Evolutionary conservation across 2,888 invertebrate genomes (phyloP).

Genomic region (Isotomurus palustris): DNA sequence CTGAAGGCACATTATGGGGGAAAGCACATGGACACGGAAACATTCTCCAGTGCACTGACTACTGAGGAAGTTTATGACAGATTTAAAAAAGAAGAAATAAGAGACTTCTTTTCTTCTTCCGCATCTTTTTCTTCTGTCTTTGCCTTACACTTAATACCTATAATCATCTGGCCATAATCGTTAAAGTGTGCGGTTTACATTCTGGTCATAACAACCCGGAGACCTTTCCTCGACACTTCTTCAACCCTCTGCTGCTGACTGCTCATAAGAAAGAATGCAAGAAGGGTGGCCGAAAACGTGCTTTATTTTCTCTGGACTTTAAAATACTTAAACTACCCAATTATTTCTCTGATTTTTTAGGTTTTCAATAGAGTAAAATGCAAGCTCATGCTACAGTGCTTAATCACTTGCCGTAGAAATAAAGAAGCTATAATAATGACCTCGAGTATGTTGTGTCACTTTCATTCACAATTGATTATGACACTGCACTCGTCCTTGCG

Average conservation of each 20-base stretch:
- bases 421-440: conserved; percentile 1
- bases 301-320: conserved; percentile 1
- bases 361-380: too few species aligned
- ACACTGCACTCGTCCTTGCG: too few species aligned
- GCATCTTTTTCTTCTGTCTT: conserved; percentile 17
- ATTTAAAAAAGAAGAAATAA: conserved; percentile 14
- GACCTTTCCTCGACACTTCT: neutral
- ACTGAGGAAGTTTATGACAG: conserved; percentile 17
- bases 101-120: conserved; percentile 24
- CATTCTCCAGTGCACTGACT: neutral
- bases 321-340: conserved; percentile 2
- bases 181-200: conserved; percentile 40
- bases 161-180: conserved; percentile 30
- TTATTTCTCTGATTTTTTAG: neutral
- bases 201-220: conserved; percentile 14
- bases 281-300: conserved; percentile 2
- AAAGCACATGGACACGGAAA: conserved; percentile 32
- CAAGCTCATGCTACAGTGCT: conserved; percentile 26
- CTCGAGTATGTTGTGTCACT: conserved; percentile 34
- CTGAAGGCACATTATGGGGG: too few species aligned
- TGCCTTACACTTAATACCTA: conserved; percentile 2
- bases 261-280: neutral
- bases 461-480: conserved; percentile 26
- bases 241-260: neutral
- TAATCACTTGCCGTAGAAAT: conserved; percentile 24